phyloP scores from a whole-genome alignment of 2,113 vertebrate genomes.

The Chloropsis hardwickii region DNA sequence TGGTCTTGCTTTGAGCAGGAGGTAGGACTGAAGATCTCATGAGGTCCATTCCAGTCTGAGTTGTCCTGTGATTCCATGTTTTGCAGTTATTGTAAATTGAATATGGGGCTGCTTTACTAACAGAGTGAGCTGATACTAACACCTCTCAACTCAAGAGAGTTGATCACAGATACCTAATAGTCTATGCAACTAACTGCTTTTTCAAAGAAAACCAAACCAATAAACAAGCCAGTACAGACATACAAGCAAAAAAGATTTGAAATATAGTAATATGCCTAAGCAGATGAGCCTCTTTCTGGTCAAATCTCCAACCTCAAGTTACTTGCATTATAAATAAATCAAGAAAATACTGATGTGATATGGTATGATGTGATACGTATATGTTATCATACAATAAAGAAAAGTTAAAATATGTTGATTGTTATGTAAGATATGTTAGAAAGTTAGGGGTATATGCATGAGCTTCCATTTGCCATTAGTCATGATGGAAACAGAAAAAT shows the following conservation, averaged over 20 bases:
- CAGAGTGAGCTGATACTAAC: not conserved
- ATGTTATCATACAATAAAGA: not conserved
- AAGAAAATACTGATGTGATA: not conserved
- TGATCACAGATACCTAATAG: not conserved
- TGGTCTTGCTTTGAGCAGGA: not conserved
- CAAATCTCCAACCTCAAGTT: not conserved
- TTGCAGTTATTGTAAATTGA: not conserved
- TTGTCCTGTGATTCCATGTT: not conserved
- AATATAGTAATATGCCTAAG: not conserved
- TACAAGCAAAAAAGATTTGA: not conserved
- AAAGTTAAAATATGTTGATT: rapidly evolving
- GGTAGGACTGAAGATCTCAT: not conserved
- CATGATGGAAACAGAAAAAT: not conserved
- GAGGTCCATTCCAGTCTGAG: not conserved
- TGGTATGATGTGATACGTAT: not conserved
- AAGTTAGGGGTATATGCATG: not conserved
- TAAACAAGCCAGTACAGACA: not conserved
- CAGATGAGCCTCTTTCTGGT: not conserved
- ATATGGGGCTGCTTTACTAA: not conserved
- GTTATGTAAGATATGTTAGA: not conserved
- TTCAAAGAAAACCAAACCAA: not conserved
- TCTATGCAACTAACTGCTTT: not conserved
- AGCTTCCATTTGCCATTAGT: not conserved
- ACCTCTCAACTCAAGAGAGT: not conserved
- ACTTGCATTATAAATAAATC: not conserved